phyloP scores from a whole-genome alignment of 2,888 invertebrate species.

The Tyria jacobaeae region DNA sequence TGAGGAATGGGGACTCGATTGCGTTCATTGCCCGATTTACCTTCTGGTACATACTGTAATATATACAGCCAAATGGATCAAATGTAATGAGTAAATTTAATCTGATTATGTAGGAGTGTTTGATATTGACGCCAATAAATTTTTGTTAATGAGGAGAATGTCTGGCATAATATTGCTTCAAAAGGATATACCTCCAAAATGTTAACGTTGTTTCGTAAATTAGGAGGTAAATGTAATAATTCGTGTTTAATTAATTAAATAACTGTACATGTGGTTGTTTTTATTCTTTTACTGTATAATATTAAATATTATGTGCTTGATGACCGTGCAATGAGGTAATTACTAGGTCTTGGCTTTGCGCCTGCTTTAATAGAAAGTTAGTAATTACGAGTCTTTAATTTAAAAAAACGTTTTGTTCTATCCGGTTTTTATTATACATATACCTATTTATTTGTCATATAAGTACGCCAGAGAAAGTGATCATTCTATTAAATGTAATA shows the following conservation, averaged over 20 bases:
- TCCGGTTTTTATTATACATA: no score
- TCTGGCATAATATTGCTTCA: conserved; percentile 5
- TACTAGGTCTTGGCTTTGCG: conserved; percentile 19
- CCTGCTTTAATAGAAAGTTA: conserved; percentile 18
- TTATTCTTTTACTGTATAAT: conserved; percentile 2
- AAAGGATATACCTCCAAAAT: conserved; percentile 16
- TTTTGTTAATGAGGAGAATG: conserved; percentile 23
- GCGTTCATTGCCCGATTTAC: conserved; percentile 72
- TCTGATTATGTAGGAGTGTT: conserved; percentile 41
- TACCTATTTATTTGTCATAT: not conserved
- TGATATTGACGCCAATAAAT: conserved; percentile 37
- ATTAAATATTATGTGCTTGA: conserved; percentile 24
- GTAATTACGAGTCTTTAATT: no score
- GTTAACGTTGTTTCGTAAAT: conserved; percentile 15
- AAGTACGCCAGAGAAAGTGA: conserved; percentile 22
- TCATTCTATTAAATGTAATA: conserved; percentile 29
- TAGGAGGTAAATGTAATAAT: conserved; percentile 3
- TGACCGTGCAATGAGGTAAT: conserved; percentile 29
- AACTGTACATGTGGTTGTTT: conserved; percentile 10
- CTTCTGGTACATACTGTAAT: conserved; percentile 59
- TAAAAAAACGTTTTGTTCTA: no score
- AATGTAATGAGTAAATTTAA: conserved; percentile 48
- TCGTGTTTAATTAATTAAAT: conserved; percentile 11
- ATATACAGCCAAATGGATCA: conserved; percentile 60
- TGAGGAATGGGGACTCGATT: conserved; percentile 77